A percentile compares a stretch with the other conserved stretches of the same genome.
phyloP scores from a whole-genome alignment of 2,113 vertebrate genomes.

The Eublepharis macularius region DNA sequence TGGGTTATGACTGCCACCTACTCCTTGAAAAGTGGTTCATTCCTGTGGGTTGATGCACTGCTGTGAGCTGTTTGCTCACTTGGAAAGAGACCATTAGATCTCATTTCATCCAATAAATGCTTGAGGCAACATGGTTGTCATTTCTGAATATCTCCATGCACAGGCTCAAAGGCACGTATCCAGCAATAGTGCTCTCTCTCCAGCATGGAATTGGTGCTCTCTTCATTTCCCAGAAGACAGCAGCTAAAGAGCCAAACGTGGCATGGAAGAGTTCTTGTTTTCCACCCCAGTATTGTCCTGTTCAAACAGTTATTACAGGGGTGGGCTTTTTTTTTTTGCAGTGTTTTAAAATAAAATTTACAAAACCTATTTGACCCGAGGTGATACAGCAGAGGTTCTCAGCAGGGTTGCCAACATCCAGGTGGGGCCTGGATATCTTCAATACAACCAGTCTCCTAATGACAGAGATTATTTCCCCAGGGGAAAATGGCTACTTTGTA shows the following conservation, averaged over 20 bases:
- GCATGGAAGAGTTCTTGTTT: no score
- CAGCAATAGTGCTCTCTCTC: not conserved
- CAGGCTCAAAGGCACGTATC: not conserved
- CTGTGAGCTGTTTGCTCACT: constrained; percentile 1
- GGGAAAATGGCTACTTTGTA: no score
- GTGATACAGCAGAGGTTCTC: no score
- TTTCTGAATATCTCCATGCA: not conserved
- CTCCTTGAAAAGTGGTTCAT: not conserved
- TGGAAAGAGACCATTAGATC: not conserved
- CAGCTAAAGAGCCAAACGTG: not conserved
- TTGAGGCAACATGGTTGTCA: not conserved
- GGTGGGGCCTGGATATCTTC: no score
- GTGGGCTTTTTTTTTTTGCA: not conserved
- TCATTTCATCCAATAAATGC: not conserved
- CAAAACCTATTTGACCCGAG: no score
- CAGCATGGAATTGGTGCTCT: not conserved
- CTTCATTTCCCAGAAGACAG: not conserved
- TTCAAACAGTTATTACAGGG: not conserved
- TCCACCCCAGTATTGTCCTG: not conserved
- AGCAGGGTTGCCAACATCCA: no score
- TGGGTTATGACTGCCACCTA: not conserved
- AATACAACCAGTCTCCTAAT: no score
- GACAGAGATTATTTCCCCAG: no score
- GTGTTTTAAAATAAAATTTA: not conserved
- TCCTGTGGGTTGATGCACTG: not conserved